Base-by-base conservation (phyloP, 1,140 invertebrate genomes). In the Protaetia brevitarsis region DNA sequence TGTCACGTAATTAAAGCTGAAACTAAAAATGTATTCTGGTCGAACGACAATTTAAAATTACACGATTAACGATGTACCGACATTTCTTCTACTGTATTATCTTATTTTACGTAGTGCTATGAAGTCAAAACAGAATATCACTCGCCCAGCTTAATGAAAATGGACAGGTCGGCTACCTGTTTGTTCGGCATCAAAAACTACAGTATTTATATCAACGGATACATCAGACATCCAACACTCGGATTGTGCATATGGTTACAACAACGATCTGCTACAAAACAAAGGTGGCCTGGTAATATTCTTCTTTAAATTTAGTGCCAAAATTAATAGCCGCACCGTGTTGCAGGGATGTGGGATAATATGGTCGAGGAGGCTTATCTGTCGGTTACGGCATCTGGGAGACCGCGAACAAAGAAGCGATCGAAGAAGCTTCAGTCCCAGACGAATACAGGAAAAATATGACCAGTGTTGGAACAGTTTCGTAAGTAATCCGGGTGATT, bases 181-280 rank as follows among this genome's bases (percentile, higher is more conserved):
- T 81, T 97, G 62, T 96, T 98, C 85, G 95, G 95, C 36, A 90
- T 96, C 71, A 87, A 91, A 69, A 94, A 94, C 77, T 97, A 96
- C 81, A 95, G 96, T 51, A 91, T 96, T 26, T 93, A 95, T 77
- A 94, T 98, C 62, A 97, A 95, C 81, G 96, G 95, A 8, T 98
- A 94, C 79, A 89, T 94, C 8, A 87, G 86, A 73, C 88, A 94
- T 80, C 89, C 90, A 11, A 86, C 88, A 45, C 89, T 90, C 79
- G 91, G 93, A 6, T 77, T 96, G 37, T 94, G 91, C 78, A 89
- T 98, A 77, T 98, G 96, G 96, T 82, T 97, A 69, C 95, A 96
- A 76, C 91, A 91, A 74, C 83, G 95, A 72, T 92, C 94, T 66
- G 83, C 88, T 59, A 94, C 88, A 23, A 98, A 98, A 82, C 92